Conservation (phyloP, 2,797 vertebrate species). For the Takifugu rubripes region DNA sequence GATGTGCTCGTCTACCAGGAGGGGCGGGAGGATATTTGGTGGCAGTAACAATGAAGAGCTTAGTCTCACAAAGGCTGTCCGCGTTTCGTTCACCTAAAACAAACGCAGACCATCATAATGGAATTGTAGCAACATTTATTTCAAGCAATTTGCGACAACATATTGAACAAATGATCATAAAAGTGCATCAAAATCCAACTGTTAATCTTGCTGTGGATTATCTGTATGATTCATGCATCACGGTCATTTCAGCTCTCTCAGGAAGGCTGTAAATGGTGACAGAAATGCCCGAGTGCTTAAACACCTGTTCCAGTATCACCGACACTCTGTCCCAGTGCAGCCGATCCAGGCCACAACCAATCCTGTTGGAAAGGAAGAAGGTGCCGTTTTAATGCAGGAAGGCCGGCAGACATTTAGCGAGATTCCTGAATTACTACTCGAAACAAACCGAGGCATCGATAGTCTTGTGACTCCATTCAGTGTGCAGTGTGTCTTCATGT, state of each 20-base stretch:
- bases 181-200: slow-evolving; percentile 12
- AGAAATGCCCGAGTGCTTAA: slow-evolving; percentile 78
- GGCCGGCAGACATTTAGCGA: not conserved
- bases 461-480: slow-evolving; percentile 79
- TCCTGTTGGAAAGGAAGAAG: slow-evolving; percentile 70
- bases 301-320: slow-evolving; percentile 83
- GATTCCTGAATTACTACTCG: not conserved
- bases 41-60: too few species aligned
- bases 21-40: too few species aligned
- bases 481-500: slow-evolving; percentile 87
- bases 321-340: slow-evolving; percentile 84
- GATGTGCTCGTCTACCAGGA: too few species aligned
- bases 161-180: not conserved
- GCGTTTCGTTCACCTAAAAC: not conserved
- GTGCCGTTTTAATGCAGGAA: not conserved
- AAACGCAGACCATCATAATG: slow-evolving; percentile 2
- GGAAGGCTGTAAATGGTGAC: slow-evolving; percentile 87
- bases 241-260: slow-evolving; percentile 38
- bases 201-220: slow-evolving; percentile 14
- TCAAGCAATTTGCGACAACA: slow-evolving; percentile 3
- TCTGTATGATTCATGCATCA: slow-evolving; percentile 44
- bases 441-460: slow-evolving; percentile 87
- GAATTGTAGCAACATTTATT: slow-evolving; percentile 38
- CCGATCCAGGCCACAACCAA: slow-evolving; percentile 90
- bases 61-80: not conserved